Evolutionary conservation across 1,140 invertebrate genomes (phyloP).

Genomic region (Rhagoletis zephyria): DNA sequence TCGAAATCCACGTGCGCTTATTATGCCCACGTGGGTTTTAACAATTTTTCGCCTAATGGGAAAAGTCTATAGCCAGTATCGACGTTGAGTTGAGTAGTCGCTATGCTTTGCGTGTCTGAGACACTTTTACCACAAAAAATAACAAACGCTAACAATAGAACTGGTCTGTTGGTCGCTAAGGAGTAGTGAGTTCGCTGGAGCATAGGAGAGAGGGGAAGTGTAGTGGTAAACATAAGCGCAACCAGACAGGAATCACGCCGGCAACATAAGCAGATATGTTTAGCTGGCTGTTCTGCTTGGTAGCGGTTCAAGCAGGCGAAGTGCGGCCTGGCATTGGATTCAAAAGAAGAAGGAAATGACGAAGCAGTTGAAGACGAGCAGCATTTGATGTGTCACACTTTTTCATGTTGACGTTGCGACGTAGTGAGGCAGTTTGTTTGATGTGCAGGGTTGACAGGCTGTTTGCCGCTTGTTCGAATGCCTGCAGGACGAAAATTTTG

Average conservation of each 20-base stretch:
- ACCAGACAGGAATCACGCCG: not conserved
- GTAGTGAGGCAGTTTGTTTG: conserved; percentile 17
- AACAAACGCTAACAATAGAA: conserved; percentile 46
- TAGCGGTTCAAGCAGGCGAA: not conserved
- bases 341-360: not conserved
- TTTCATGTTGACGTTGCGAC: not conserved
- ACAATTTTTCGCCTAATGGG: not conserved
- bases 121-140: conserved; percentile 69
- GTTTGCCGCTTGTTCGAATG: not conserved
- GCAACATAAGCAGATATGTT: conserved; percentile 42
- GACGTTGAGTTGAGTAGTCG: conserved; percentile 52
- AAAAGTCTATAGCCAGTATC: not conserved
- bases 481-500: conserved; percentile 32
- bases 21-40: not conserved
- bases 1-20: not conserved
- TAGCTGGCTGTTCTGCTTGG: conserved; percentile 1
- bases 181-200: not conserved
- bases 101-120: conserved; percentile 69
- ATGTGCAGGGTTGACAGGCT: not conserved
- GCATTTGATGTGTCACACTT: conserved; percentile 49
- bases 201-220: not conserved
- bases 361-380: conserved; percentile 34
- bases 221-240: not conserved
- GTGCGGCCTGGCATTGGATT: not conserved
- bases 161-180: conserved; percentile 30